Evolutionary conservation across 2,888 invertebrate genomes (phyloP).

Genomic region (Chesias legatella): DNA sequence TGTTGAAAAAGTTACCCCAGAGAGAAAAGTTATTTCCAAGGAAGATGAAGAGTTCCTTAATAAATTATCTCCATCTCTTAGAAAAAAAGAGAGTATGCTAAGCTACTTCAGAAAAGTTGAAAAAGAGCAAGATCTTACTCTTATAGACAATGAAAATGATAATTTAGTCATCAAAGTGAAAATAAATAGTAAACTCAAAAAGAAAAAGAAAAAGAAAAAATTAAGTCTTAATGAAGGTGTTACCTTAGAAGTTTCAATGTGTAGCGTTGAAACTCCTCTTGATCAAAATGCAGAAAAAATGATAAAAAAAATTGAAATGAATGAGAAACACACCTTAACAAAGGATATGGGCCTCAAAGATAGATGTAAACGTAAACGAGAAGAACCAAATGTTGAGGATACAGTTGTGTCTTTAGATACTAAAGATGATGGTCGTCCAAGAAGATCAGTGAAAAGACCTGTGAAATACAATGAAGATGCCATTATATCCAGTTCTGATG

Average conservation of each 20-base stretch:
- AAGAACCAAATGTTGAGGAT: constrained; percentile 1
- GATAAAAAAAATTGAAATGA: background rate
- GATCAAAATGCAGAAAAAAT: constrained; percentile 1
- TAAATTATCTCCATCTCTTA: constrained; percentile 79
- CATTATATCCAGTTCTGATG: constrained; percentile 58
- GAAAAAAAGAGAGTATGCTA: constrained; percentile 81
- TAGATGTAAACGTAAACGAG: constrained; percentile 20
- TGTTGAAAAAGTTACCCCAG: constrained; percentile 29
- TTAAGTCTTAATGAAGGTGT: constrained; percentile 35
- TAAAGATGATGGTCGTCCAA: constrained; percentile 48
- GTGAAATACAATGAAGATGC: constrained; percentile 59
- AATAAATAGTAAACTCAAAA: constrained; percentile 49
- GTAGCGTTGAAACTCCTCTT: constrained; percentile 13
- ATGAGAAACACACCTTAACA: constrained; percentile 9
- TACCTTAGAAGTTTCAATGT: too few species aligned
- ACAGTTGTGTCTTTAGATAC: constrained; percentile 11
- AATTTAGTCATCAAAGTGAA: constrained; percentile 57
- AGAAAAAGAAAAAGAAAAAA: constrained; percentile 47
- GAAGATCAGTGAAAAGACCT: constrained; percentile 58
- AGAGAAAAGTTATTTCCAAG: constrained; percentile 38
- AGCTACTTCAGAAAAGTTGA: constrained; percentile 80
- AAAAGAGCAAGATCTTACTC: constrained; percentile 41
- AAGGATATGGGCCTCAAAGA: constrained; percentile 13
- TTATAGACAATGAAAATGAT: constrained; percentile 38
- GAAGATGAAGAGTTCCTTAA: constrained; percentile 72